phyloP scores from a whole-genome alignment of 2,888 invertebrate genomes.

The Campopleginae sp. region DNA sequence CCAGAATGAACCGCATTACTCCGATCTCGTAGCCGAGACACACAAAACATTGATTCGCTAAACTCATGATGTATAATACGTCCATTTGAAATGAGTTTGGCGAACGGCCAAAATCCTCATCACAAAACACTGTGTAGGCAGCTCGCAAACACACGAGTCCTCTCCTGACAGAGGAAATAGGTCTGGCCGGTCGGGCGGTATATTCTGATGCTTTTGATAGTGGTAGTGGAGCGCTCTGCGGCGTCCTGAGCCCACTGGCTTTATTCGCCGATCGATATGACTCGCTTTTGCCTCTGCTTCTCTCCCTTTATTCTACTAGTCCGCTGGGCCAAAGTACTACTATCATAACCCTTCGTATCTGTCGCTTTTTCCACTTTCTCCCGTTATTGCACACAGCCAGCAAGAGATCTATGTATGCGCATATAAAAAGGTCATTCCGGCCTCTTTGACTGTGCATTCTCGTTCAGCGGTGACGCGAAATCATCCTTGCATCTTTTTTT shows the following conservation, averaged over 20 bases:
- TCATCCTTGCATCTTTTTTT: slow-evolving; percentile 37
- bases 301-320: slow-evolving; percentile 40
- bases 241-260: slow-evolving; percentile 73
- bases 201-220: slow-evolving; percentile 58
- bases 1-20: slow-evolving; percentile 65
- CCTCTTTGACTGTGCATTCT: slow-evolving; percentile 31
- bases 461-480: slow-evolving; percentile 15
- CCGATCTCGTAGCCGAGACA: slow-evolving; percentile 60
- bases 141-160: slow-evolving; percentile 77
- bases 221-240: slow-evolving; percentile 56
- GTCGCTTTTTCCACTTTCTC: slow-evolving; percentile 62
- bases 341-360: slow-evolving; percentile 66
- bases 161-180: slow-evolving; percentile 79
- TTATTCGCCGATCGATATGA: slow-evolving; percentile 79
- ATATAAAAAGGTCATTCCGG: slow-evolving; percentile 64
- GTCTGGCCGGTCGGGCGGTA: slow-evolving; percentile 72
- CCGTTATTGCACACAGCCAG: slow-evolving; percentile 51
- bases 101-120: slow-evolving; percentile 78
- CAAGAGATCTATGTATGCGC: slow-evolving; percentile 60
- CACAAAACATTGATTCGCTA: slow-evolving; percentile 82
- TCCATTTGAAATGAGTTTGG: slow-evolving; percentile 83
- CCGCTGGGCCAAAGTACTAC: slow-evolving; percentile 60
- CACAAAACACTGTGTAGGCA: slow-evolving; percentile 79
- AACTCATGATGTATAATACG: slow-evolving; percentile 82
- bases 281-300: slow-evolving; percentile 71